phyloP scores from a whole-genome alignment of 1,140 invertebrate species.

The Papilio aristodemus region DNA sequence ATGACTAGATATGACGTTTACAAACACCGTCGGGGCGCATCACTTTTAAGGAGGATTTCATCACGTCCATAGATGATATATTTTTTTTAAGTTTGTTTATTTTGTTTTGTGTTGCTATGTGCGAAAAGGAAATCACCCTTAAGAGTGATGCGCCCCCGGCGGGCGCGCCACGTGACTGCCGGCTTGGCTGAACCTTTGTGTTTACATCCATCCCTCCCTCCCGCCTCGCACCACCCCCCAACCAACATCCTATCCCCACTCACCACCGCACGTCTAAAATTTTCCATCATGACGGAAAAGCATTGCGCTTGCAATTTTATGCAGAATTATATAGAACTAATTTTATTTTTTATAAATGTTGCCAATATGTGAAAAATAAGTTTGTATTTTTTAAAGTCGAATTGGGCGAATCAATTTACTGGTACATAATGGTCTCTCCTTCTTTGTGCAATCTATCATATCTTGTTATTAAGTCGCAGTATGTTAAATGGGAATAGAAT shows the following conservation, averaged over 20 bases:
- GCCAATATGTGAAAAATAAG: conserved; percentile 16
- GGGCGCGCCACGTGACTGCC: conserved; percentile 76
- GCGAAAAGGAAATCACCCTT: conserved; percentile 54
- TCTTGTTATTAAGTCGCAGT: too few species aligned
- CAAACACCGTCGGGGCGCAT: conserved; percentile 55
- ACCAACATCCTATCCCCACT: conserved; percentile 48
- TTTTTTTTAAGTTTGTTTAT: conserved; percentile 32
- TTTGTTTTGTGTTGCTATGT: conserved; percentile 38
- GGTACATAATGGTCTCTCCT: too few species aligned
- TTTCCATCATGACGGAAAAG: conserved; percentile 39
- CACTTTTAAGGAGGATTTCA: conserved; percentile 62
- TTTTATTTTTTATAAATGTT: not conserved
- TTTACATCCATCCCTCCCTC: conserved; percentile 64
- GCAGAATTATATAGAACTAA: too few species aligned
- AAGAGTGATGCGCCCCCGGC: conserved; percentile 78
- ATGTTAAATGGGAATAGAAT: too few species aligned
- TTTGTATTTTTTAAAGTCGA: too few species aligned
- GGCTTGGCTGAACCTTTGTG: conserved; percentile 68
- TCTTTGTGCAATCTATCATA: too few species aligned
- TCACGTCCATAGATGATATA: conserved; percentile 18
- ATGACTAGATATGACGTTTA: conserved; percentile 41
- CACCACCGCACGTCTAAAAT: conserved; percentile 33
- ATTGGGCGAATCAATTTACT: too few species aligned
- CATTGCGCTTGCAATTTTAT: conserved; percentile 25
- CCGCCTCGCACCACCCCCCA: conserved; percentile 40